Evolutionary conservation across 1,140 invertebrate species (phyloP), one percentile per base, ranked within the genome.

Genomic region (Reticulitermes speratus): DNA sequence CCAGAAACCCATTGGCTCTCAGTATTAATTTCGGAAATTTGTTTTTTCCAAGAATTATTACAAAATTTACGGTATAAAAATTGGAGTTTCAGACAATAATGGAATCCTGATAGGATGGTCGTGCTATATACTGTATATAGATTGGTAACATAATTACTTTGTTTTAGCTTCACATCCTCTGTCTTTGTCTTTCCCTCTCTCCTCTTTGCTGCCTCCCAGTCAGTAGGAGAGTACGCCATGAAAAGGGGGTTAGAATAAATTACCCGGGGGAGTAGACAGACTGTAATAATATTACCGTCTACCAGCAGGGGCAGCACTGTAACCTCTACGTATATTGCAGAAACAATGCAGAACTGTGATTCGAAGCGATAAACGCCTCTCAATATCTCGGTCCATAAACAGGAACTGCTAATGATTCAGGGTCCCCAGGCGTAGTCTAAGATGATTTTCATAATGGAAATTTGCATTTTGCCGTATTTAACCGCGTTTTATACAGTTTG

Each of bases 61-160:
- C 16, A 16, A 55, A 55, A 21, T 55, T 16, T 1, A 55, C 52
- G 5, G 0, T 16, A 55, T 21, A 55, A 21, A 21, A 55, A 12
- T 55, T 55, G 19, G 0, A 21, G 65, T 7, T 75, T 30, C 65
- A 25, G 65, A 30, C n/a, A 9, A 75, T 75, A 75, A 75, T 30
- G 65, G 65, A 75, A 75, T 30, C n/a, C n/a, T 30, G 65, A 75
- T 75, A 75, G 65, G 25, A 30, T 30, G 65, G 65, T 75, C 65
- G 65, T 75, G n/a, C 65, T 75, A 75, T 75, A 75, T 75, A 14
- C 65, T 75, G 65, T n/a, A 75, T 75, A 75, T 75, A 75, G 65
- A 75, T 75, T 75, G 83, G 86, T 86, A 81, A 85, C 84, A 83
- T 84, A 86, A 38, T 83, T 82, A 82, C 84, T 85, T 75, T 87